Conservation (phyloP, 1,140 invertebrate species). For the Drosophila ambigua region DNA sequence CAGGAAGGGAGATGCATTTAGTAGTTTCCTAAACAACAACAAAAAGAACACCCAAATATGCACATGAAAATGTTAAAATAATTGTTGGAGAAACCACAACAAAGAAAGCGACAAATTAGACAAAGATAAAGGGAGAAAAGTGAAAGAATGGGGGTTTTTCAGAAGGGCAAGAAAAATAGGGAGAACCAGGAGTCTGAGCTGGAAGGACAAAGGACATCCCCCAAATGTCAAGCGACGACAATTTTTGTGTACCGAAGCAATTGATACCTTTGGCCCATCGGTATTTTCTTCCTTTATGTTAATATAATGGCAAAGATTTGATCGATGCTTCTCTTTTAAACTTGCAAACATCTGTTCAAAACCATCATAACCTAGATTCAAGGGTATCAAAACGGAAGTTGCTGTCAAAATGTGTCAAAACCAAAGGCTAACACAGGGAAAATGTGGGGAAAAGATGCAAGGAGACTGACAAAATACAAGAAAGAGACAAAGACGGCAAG, state of each 20-base stretch:
- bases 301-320: too few species aligned
- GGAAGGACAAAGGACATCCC: too few species aligned
- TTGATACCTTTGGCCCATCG: too few species aligned
- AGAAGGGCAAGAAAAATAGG: too few species aligned
- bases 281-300: too few species aligned
- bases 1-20: constrained; percentile 21
- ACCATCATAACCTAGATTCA: background rate
- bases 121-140: constrained; percentile 7
- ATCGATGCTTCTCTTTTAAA: too few species aligned
- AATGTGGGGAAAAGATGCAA: background rate
- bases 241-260: too few species aligned
- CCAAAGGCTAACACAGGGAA: background rate
- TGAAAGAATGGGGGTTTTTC: too few species aligned
- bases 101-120: constrained; percentile 60
- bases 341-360: too few species aligned
- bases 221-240: constrained; percentile 9
- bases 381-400: constrained; percentile 49
- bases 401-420: constrained; percentile 60
- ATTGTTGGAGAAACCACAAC: constrained; percentile 65
- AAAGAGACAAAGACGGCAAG: background rate
- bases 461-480: too few species aligned
- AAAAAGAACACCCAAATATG: constrained; percentile 17
- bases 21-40: background rate
- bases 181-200: too few species aligned
- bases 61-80: constrained; percentile 64